Evolutionary conservation across 2,888 invertebrate species (phyloP).

Genomic region (Pyrrhosoma nymphula): DNA sequence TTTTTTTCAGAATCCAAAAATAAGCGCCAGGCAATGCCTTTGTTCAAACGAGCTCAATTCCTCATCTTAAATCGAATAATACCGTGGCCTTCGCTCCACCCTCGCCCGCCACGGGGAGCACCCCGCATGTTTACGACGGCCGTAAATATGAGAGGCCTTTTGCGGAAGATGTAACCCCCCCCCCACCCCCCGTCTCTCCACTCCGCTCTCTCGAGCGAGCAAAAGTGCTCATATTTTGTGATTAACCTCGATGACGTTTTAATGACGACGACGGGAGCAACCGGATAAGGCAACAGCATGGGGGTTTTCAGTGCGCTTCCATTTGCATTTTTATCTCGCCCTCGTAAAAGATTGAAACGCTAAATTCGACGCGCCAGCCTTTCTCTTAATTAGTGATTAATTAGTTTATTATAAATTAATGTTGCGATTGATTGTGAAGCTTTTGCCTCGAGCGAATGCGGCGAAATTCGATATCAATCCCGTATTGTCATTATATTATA

Average conservation of each 20-base stretch:
- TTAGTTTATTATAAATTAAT: not conserved
- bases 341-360: not conserved
- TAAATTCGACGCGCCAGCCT: not conserved
- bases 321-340: not conserved
- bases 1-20: not conserved
- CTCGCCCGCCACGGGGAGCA: not conserved
- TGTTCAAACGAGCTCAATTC: not conserved
- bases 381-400: not conserved
- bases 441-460: not conserved
- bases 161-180: not conserved
- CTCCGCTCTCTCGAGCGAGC: not conserved
- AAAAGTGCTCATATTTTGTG: not conserved
- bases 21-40: not conserved
- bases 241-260: not conserved
- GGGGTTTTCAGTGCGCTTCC: not conserved
- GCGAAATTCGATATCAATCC: not conserved
- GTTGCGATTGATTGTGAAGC: not conserved
- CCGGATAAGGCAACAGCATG: not conserved
- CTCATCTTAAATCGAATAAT: not conserved
- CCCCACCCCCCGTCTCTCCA: too few species aligned
- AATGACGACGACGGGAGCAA: not conserved
- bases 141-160: not conserved
- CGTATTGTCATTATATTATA: not conserved
- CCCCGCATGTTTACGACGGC: not conserved
- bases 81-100: not conserved